These are phyloP conservation scores for Hemiscyllium ocellatum DNA, from an alignment of 2,113 vertebrate genomes.

Conservation along the genomic window DNA sequence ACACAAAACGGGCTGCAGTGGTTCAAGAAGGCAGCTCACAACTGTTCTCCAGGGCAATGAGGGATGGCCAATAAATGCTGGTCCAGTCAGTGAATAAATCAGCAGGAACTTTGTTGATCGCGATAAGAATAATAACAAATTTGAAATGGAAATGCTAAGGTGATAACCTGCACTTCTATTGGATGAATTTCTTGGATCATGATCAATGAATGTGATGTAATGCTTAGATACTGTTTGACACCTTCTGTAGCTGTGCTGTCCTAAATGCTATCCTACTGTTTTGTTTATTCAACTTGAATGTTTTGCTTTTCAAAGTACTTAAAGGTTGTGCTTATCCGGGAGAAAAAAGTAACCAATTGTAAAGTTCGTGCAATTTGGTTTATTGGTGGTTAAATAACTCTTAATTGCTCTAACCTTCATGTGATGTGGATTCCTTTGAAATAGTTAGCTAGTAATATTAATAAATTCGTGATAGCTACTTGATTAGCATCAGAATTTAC, in stretches of 20 bases:
- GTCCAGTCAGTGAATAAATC: too few relatives aligned
- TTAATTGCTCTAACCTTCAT: neutral
- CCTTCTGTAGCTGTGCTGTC: neutral
- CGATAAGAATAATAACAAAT: neutral
- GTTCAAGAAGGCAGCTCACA: too few relatives aligned
- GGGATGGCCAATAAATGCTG: too few relatives aligned
- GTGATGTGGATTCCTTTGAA: neutral
- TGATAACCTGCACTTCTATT: too few relatives aligned
- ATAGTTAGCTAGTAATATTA: neutral
- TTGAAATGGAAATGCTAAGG: neutral
- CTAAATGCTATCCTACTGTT: neutral
- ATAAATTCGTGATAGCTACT: neutral
- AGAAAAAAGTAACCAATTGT: neutral
- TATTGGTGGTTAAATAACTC: neutral
- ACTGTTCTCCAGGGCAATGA: too few relatives aligned
- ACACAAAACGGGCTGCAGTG: too few relatives aligned
- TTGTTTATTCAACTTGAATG: neutral
- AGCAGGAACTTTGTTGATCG: neutral
- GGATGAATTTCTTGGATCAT: neutral
- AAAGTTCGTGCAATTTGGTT: neutral
- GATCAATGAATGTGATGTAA: neutral
- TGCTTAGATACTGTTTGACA: neutral
- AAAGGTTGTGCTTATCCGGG: neutral
- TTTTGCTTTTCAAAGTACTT: neutral
- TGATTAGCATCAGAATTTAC: neutral